phyloP scores from a whole-genome alignment of 2,797 vertebrate species.

The Buceros bicornis region DNA sequence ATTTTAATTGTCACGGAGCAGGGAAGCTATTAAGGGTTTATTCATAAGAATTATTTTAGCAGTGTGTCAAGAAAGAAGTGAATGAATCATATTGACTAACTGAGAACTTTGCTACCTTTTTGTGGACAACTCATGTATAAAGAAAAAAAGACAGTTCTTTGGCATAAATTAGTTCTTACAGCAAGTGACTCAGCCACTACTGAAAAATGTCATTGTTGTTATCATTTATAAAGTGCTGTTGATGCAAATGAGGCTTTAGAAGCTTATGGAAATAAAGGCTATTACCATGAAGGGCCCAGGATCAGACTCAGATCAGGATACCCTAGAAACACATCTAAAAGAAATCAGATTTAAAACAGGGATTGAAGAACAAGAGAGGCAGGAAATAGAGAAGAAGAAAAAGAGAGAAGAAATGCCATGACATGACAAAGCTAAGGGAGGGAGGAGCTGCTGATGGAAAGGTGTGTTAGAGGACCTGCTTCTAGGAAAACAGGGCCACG shows the following conservation, averaged over 20 bases:
- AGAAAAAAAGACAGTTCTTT: not conserved
- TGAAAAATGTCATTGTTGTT: slow-evolving; percentile 56
- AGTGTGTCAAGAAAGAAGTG: slow-evolving; percentile 23
- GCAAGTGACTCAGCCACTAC: slow-evolving; percentile 53
- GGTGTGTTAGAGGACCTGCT: not conserved
- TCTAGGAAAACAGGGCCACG: not conserved
- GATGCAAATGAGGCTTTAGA: slow-evolving; percentile 60
- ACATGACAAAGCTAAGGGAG: not conserved
- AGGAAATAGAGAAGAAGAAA: not conserved
- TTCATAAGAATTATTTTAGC: slow-evolving; percentile 34
- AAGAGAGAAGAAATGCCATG: not conserved
- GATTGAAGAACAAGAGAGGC: not conserved
- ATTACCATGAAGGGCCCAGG: slow-evolving; percentile 22
- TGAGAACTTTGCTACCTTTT: slow-evolving; percentile 46
- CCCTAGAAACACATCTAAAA: slow-evolving; percentile 34
- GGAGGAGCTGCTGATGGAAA: not conserved
- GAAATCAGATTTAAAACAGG: not conserved
- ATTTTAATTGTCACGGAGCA: not conserved
- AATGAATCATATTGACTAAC: slow-evolving; percentile 59
- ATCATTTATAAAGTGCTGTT: slow-evolving; percentile 49
- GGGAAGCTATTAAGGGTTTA: not conserved
- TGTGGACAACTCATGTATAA: slow-evolving; percentile 28
- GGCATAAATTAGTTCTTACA: slow-evolving; percentile 61
- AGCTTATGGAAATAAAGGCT: slow-evolving; percentile 43
- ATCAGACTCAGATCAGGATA: slow-evolving; percentile 3